Base-by-base conservation (phyloP, 2,113 vertebrate genomes). In the Tricholaema leucomelas region DNA sequence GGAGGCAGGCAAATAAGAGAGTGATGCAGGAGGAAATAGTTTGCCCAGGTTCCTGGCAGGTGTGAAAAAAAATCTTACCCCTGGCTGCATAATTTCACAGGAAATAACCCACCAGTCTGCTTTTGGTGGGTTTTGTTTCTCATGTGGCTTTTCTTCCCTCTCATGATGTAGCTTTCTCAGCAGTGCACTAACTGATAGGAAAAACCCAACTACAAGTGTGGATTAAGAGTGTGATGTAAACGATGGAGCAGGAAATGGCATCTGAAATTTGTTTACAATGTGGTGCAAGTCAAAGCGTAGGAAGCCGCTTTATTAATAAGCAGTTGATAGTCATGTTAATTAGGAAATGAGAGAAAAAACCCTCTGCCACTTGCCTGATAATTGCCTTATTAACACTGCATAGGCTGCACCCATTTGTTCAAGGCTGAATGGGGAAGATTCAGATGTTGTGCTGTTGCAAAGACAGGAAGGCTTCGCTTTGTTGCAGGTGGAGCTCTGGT, bases 351-450 rank as follows among this genome's bases (percentile, higher is more conserved):
- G 50, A 78, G 85, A 91, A 69, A 63, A 48, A 23, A 23, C 21
- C 44, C 23, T 31, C 15, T 66, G 50, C 71, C 2, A 23, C 67
- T 94, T 94, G 70, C 27, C 23, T 82, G 81, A 84, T 93, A 96
- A 95, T 94, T 97, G 95, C 91, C 85, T 95, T 90, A 94, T 75
- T 97, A 96, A 85, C 87, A 85, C 82, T 94, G 78, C 44, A 18
- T 67, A 95, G 82, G 21, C 54, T 80, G 17, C 50, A 92, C 55
- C 85, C 13, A 79, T 92, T 91, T 94, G 93, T 94, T 12, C 48
- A 64, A 46, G 71, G 31, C 92, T 88, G 85, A 67, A 78, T 21
- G 54, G 67, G 72, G 42, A 73, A 89, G 70, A 59, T 85, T 94
- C 61, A 14, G 46, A 12, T 67, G 71, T 93, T 55, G 71, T 80